Evolutionary conservation across 2,113 vertebrate genomes (phyloP), one percentile per base, ranked within the genome.

Genomic region (Probosciger aterrimus): DNA sequence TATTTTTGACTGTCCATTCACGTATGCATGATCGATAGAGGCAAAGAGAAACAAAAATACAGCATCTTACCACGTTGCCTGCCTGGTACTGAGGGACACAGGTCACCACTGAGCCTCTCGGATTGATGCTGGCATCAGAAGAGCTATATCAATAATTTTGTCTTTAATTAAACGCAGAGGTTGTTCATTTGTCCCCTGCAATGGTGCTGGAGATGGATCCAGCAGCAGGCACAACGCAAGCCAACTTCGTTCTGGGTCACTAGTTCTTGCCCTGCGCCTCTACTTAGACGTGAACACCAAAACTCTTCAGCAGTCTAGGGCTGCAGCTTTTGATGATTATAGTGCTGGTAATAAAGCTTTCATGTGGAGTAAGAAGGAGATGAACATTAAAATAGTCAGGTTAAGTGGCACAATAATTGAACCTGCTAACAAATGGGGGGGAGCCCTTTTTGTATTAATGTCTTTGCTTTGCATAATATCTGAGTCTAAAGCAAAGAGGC

Each of bases 371-470:
- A 41, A 80, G 88, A 39, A 91, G 73, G 68, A 91, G 93, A 92
- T 64, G 82, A 91, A 71, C 87, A 81, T 81, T 92, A 67, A 71
- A 83, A 75, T 78, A 74, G 59, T 86, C 68, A 94, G 95, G 92
- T 88, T 95, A 94, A 97, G 69, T 94, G 96, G 94, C 80, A 86
- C 78, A 50, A 27, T 77, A 90, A 90, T 89, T 82, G 59, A 96
- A 89, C 53, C 78, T 50, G 90, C 17, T 92, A 50, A 80, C 92
- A 88, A 90, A 86, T 20, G 18, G 80, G 76, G 41, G 53, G 88
- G 41, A 92, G 69, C 81, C 55, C 50, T 94, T 78, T 88, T 52
- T 81, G 69, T 52, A 77, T 67, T 74, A 70, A 73, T 83, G 65
- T 31, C 78, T 92, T 65, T 79, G 64, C 84, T 73, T 91, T 92